Percentiles rank a stretch among this genome's conserved stretches.
These are phyloP conservation scores for Ctena decussata DNA, from an alignment of 2,888 invertebrate genomes.

Conservation along the genomic window DNA sequence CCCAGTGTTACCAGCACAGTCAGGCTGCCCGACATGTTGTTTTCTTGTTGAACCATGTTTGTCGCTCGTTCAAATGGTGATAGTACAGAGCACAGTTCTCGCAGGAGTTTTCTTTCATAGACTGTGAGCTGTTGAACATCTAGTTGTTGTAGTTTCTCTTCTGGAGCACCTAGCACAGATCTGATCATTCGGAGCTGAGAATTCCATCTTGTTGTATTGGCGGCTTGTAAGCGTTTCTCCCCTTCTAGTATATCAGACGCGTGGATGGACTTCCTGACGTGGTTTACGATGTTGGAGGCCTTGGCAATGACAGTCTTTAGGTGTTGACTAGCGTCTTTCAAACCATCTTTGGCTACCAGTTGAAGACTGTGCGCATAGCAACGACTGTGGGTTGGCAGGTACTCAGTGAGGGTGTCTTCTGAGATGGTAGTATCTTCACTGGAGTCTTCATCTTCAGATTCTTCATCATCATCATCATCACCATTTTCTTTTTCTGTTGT, in stretches of 20 bases:
- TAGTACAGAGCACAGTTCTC: constrained; percentile 22
- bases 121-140: not conserved
- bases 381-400: not conserved
- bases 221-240: constrained; percentile 39
- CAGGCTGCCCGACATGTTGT: constrained; percentile 15
- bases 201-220: constrained; percentile 40
- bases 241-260: constrained; percentile 34
- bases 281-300: constrained; percentile 22
- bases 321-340: constrained; percentile 15
- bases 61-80: constrained; percentile 39
- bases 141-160: constrained; percentile 32
- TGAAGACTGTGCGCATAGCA: constrained; percentile 54
- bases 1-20: constrained; percentile 28
- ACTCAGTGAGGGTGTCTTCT: not conserved
- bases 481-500: not conserved
- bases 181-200: constrained; percentile 40
- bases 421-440: not conserved
- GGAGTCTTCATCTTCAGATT: not conserved
- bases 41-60: constrained; percentile 20
- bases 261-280: constrained; percentile 28
- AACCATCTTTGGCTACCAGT: constrained; percentile 41
- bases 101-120: constrained; percentile 35
- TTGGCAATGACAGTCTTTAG: constrained; percentile 32
- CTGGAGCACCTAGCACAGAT: constrained; percentile 23
- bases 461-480: not conserved